Evolutionary conservation across 2,888 invertebrate species (phyloP), one percentile per base, ranked within the genome.

Genomic region (Euproctis similis): DNA sequence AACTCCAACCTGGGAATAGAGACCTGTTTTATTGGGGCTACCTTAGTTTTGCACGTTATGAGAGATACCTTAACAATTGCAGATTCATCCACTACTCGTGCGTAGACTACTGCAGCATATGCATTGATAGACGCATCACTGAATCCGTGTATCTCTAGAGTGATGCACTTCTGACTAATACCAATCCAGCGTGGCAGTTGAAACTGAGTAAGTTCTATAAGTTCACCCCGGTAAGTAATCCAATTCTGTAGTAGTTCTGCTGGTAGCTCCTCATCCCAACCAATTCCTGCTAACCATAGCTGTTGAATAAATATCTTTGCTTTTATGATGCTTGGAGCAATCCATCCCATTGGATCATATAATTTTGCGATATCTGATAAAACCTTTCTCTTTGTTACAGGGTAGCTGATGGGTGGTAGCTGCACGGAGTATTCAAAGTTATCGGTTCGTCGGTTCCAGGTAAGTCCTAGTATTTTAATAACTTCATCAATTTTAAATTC

Each of bases 381-480:
- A 5, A 18, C 12, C 17, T 8, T 26, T 19, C 18, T 17, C 18
- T 19, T 21, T 9, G 4, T 24, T n/a, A n/a, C n/a, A n/a, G n/a
- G n/a, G n/a, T n/a, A n/a, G n/a, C n/a, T n/a, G n/a, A n/a, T n/a
- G 43, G 28, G 24, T 53, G 55, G 1, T 46, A 25, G 20, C n/a
- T n/a, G n/a, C n/a, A n/a, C n/a, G n/a, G n/a, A n/a, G n/a, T n/a
- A n/a, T n/a, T n/a, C n/a, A n/a, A 57, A 61, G 0, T 17, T 20
- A 12, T 62, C 59, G 3, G 8, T 12, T 4, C 7, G 13, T 8
- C 37, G 23, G 21, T 58, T 22, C 20, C 20, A 26, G 13, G 12
- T 16, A 22, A 22, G 19, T 8, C 20, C 19, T 8, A 26, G 4
- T 53, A 11, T 40, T 49, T 10, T 36, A 28, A 53, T 53, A n/a